Conservation (phyloP, 2,797 vertebrate species). For the Chelon labrosus region DNA sequence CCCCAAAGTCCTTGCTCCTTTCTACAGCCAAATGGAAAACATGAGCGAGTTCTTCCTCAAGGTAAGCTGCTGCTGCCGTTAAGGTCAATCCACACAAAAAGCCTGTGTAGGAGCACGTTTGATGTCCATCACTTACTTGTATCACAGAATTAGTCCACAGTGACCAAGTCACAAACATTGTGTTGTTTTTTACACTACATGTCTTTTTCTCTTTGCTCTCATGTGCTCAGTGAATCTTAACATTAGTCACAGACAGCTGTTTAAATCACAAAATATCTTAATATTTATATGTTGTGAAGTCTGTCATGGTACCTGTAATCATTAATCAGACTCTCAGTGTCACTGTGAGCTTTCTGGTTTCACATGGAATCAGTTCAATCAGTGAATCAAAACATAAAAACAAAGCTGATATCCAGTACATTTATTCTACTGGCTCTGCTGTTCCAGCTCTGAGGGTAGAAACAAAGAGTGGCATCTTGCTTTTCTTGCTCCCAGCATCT, state of each 20-base stretch:
- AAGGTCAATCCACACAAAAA: neutral
- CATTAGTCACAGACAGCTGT: conserved; percentile 14
- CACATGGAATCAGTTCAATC: neutral
- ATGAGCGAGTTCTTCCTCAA: conserved; percentile 81
- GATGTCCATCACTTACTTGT: neutral
- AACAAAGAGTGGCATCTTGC: neutral
- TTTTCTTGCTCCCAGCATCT: too few relatives aligned
- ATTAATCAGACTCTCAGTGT: conserved; percentile 1
- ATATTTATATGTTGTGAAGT: neutral
- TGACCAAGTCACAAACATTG: neutral
- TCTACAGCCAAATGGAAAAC: conserved; percentile 68
- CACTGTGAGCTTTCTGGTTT: neutral
- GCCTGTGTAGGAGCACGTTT: neutral
- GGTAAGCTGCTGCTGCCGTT: conserved; percentile 58
- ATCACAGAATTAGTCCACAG: neutral
- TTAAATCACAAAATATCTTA: neutral
- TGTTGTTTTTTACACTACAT: neutral
- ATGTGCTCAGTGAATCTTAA: neutral
- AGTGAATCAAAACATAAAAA: neutral
- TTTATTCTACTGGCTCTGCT: too few relatives aligned
- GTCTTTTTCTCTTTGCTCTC: neutral
- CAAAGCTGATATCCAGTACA: neutral
- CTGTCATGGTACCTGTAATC: neutral
- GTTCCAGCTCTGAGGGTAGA: neutral
- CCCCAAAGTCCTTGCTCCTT: conserved; percentile 80